A percentile compares a stretch with the other conserved stretches of the same genome.
These are phyloP conservation scores for Orthosia cruda DNA, from an alignment of 2,888 invertebrate genomes.

Conservation along the genomic window DNA sequence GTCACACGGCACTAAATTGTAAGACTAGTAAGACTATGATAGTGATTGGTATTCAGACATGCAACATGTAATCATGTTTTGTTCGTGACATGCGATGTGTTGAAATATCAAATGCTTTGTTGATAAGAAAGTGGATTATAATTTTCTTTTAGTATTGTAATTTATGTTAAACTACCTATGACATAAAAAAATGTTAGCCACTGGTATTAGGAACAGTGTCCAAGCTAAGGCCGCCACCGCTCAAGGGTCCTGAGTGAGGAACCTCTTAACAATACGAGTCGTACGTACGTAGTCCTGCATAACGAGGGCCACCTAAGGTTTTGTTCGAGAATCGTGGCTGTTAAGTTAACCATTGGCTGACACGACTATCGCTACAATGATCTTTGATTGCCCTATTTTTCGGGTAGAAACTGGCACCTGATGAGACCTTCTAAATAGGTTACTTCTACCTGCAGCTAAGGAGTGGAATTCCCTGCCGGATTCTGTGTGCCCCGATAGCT, in stretches of 20 bases:
- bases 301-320: too few species aligned
- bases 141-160: not conserved
- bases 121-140: constrained; percentile 55
- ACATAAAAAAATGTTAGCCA: too few species aligned
- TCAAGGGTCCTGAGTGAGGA: not conserved
- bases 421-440: too few species aligned
- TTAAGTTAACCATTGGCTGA: not conserved
- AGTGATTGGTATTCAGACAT: constrained; percentile 55
- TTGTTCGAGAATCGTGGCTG: not conserved
- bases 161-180: too few species aligned
- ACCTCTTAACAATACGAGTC: not conserved
- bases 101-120: constrained; percentile 52
- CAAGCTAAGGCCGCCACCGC: not conserved
- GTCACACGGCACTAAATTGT: constrained; percentile 33
- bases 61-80: constrained; percentile 41
- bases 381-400: not conserved
- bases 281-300: too few species aligned
- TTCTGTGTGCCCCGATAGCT: too few species aligned
- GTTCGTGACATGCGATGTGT: constrained; percentile 47
- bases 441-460: too few species aligned
- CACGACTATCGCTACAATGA: not conserved
- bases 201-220: not conserved
- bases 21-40: not conserved
- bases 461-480: too few species aligned
- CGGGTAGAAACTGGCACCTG: too few species aligned